These are phyloP conservation scores for Dyspetes luteomarginatus DNA, from an alignment of 2,888 invertebrate species.

Conservation along the genomic window DNA sequence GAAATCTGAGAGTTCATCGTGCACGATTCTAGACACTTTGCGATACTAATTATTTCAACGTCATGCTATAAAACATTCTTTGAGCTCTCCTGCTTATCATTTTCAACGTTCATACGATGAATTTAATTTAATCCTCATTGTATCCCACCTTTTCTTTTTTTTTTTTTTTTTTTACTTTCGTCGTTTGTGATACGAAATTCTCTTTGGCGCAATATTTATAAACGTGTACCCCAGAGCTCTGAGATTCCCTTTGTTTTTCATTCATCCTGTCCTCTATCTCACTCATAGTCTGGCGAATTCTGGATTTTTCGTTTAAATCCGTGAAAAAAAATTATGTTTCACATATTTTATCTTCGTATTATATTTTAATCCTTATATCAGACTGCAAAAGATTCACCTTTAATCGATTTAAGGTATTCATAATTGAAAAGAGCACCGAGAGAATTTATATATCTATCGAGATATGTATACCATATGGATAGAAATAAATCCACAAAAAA, in stretches of 20 bases:
- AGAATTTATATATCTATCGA: not conserved
- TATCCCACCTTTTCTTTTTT: not conserved
- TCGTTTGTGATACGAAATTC: slow-evolving; percentile 32
- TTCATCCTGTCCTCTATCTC: not conserved
- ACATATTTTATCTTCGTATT: not conserved
- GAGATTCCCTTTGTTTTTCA: slow-evolving; percentile 22
- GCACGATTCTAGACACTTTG: not conserved
- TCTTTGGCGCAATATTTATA: slow-evolving; percentile 30
- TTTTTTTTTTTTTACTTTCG: not conserved
- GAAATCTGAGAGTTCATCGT: not conserved
- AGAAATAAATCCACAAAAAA: not conserved
- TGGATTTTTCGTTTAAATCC: not conserved
- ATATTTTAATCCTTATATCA: not conserved
- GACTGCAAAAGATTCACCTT: not conserved
- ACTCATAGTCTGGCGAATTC: not conserved
- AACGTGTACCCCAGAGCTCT: not conserved
- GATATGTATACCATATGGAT: not conserved
- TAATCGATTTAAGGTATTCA: not conserved
- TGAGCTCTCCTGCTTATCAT: not conserved
- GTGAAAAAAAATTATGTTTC: not conserved
- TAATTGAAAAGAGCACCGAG: not conserved
- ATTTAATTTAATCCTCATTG: not conserved
- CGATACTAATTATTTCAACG: slow-evolving; percentile 1
- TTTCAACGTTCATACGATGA: not conserved
- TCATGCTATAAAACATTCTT: not conserved